Base-by-base conservation (phyloP, 2,797 vertebrate genomes). In the Girardinus metallicus region DNA sequence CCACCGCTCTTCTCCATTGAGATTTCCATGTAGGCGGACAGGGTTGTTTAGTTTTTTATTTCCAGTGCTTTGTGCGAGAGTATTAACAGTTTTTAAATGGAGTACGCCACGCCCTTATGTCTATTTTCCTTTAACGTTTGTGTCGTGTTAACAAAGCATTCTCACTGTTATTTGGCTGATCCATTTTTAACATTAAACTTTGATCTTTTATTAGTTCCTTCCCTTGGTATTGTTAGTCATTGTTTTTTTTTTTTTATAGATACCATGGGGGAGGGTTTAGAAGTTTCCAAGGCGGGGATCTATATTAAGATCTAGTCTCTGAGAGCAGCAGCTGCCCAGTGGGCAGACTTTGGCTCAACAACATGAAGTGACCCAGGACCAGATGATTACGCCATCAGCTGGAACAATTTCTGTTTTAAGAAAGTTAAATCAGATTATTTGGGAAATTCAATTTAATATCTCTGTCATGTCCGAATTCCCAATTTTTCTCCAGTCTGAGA, bases 241-340 rank as follows among this genome's bases (percentile, higher is more conserved):
- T 73, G 71, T 70, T 73, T 21, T 26, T n/a, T n/a, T 26, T 51
- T 9, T 8, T 16, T 18, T 62, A 64, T 46, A 62, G 12, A 47
- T 16, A 1, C 6, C 0, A 13, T 6, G 83, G 75, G 80, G 79
- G 83, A 53, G 86, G 86, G 92, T 92, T 89, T 75, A 76, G 47
- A 76, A 72, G 64, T 80, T 72, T 57, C 31, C n/a, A 26, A 66
- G 51, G 34, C 41, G 15, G 34, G 75, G 34, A 77, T 88, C 93
- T 94, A 94, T 91, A 94, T 93, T 92, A 93, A 91, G 93, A 90
- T 36, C 78, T 31, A 49, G 92, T 93, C 90, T 92, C 93, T 72
- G 87, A 85, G 91, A 91, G 89, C 82, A 87, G 92, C 93, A 93
- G 90, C 91, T 95, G 91, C 62, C 86, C 75, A 68, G n/a, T 21